These are phyloP conservation scores for Buphagus erythrorhynchus DNA, from an alignment of 2,797 vertebrate genomes.

Conservation along the genomic window DNA sequence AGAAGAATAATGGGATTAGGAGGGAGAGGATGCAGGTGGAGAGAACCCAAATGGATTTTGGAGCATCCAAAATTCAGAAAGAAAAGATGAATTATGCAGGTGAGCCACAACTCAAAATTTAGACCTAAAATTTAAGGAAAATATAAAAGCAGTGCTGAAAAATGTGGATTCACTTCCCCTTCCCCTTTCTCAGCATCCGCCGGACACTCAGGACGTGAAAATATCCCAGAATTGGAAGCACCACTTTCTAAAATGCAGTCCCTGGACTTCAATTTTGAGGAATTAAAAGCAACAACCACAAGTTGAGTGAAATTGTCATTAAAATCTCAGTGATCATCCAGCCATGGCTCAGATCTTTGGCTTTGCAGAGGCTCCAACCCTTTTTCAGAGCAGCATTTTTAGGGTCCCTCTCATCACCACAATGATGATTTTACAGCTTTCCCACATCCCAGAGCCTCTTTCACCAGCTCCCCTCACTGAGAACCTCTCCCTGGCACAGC, in stretches of 20 bases:
- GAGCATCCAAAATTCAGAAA: background rate
- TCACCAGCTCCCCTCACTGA: background rate
- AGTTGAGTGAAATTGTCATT: background rate
- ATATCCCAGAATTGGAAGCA: fast-evolving
- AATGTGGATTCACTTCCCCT: background rate
- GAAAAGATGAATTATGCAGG: background rate
- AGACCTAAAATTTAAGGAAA: background rate
- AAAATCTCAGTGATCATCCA: background rate
- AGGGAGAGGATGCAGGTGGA: background rate
- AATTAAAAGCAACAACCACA: background rate
- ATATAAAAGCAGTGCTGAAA: background rate
- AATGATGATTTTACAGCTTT: background rate
- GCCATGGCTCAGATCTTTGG: fast-evolving
- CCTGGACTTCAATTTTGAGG: background rate
- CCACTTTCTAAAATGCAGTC: background rate
- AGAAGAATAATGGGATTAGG: background rate
- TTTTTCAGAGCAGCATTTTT: fast-evolving
- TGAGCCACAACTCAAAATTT: background rate
- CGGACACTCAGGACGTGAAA: fast-evolving
- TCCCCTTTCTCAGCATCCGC: background rate
- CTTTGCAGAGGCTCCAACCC: background rate
- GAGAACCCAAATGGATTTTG: background rate
- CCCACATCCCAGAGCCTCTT: background rate
- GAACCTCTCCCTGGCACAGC: background rate
- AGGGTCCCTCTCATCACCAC: background rate